Percentiles rank a stretch among this genome's conserved stretches.
phyloP scores from a whole-genome alignment of 2,113 vertebrate species.

The Marmota monax region DNA sequence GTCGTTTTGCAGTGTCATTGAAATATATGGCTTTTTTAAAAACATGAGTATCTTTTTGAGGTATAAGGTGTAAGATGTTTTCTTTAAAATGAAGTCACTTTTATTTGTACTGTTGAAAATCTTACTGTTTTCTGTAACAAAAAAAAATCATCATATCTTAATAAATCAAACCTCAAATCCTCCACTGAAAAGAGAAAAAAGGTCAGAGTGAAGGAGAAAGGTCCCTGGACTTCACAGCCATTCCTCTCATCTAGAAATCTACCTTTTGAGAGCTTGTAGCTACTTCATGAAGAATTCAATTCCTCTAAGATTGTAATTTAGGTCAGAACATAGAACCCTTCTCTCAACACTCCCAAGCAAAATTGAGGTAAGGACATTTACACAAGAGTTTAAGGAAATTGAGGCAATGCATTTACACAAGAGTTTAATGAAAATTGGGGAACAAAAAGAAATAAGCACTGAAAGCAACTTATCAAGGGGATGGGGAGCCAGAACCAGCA shows the following conservation, averaged over 20 bases:
- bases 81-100: conserved; percentile 21
- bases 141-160: not conserved
- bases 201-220: not conserved
- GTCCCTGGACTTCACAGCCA: not conserved
- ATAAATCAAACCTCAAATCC: not conserved
- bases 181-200: not conserved
- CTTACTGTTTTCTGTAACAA: not conserved
- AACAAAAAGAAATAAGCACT: not conserved
- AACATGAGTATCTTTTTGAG: not conserved
- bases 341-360: not conserved
- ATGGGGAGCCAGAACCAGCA: not conserved
- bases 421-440: not conserved
- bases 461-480: not conserved
- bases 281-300: not conserved
- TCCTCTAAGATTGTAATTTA: not conserved
- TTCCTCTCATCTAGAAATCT: not conserved
- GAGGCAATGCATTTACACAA: not conserved
- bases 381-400: not conserved
- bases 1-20: not conserved
- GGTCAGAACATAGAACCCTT: not conserved
- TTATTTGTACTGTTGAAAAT: not conserved
- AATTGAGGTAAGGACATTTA: not conserved
- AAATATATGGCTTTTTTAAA: not conserved
- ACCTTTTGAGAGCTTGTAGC: not conserved
- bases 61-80: not conserved